Evolutionary conservation across 2,888 invertebrate species (phyloP), one percentile per base, ranked within the genome.

Genomic region (Argyra leucocephala): DNA sequence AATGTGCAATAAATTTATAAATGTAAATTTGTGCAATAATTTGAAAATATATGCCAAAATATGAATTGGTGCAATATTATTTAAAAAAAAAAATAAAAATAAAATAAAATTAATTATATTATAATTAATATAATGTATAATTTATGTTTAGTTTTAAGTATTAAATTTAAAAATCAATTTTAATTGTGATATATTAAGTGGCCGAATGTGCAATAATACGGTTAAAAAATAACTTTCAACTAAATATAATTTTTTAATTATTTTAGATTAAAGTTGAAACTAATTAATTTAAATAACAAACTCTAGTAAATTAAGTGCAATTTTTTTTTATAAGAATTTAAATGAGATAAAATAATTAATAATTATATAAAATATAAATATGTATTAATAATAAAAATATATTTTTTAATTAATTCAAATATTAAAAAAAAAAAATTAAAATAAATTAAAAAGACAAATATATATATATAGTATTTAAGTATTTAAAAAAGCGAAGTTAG

Each of bases 121-220:
- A 31, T 10, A 31, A 31, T 31, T 10, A 6, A 31, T 31, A 10
- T 31, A 31, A 10, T 10, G 31, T 31, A 6, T 31, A 10, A 10
- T 26, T 26, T 26, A 6, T 26, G 4, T 26, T 26, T 26, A 6
- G 26, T 26, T 31, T 31, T 31, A 31, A 31, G 7, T 31, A 31
- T 31, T 31, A 31, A 31, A 10, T 10, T 31, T 48, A n/a, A 48
- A 48, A 48, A 48, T 48, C 15, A 48, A 18, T 48, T n/a, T 18
- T 48, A 15, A 58, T 22, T 58, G 58, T 58, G 58, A 58, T 58
- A 58, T 22, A n/a, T 48, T 48, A 48, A 48, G 48, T 61, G 62
- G 65, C 65, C 65, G 65, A 59, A 65, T 57, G 65, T 65, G 65
- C 65, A 65, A 65, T 65, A 62, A 59, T 59, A 22, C 18, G 21